Evolutionary conservation across 1,140 invertebrate genomes (phyloP).

Genomic region (Brachionus asplanchnoidis): DNA sequence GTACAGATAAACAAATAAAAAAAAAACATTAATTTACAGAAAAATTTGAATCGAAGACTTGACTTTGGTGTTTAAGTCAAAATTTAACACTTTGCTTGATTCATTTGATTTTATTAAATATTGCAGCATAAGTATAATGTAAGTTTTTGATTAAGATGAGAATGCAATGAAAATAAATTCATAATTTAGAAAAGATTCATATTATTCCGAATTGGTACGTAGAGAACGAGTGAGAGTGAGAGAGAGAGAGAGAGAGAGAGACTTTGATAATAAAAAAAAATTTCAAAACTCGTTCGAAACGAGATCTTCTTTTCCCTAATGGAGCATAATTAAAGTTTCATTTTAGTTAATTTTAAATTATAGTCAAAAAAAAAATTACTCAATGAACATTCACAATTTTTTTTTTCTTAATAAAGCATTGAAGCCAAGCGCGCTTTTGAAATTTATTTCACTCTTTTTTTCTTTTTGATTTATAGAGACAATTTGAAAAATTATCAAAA

Average conservation of each 20-base stretch:
- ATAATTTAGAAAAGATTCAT: not conserved
- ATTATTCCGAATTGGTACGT: not conserved
- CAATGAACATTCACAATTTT: slow-evolving; percentile 2
- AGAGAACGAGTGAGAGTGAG: not conserved
- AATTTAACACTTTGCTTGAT: too few relatives aligned
- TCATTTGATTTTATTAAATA: not conserved
- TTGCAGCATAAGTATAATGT: not conserved
- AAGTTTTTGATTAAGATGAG: not conserved
- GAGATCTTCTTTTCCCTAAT: not conserved
- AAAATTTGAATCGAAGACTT: too few relatives aligned
- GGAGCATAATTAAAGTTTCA: not conserved
- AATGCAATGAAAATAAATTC: not conserved
- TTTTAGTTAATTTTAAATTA: not conserved
- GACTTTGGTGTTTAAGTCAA: too few relatives aligned
- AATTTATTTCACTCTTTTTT: not conserved
- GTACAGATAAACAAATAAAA: too few relatives aligned
- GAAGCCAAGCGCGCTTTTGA: slow-evolving; percentile 30
- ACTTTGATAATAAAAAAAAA: not conserved
- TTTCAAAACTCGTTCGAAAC: not conserved
- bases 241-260: not conserved
- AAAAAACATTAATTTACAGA: too few relatives aligned
- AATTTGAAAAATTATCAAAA: not conserved
- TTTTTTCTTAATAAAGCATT: not conserved
- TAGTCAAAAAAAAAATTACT: not conserved
- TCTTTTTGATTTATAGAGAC: not conserved